Conservation (phyloP, 2,888 invertebrate genomes). For the Reticulitermes lucifugus region DNA sequence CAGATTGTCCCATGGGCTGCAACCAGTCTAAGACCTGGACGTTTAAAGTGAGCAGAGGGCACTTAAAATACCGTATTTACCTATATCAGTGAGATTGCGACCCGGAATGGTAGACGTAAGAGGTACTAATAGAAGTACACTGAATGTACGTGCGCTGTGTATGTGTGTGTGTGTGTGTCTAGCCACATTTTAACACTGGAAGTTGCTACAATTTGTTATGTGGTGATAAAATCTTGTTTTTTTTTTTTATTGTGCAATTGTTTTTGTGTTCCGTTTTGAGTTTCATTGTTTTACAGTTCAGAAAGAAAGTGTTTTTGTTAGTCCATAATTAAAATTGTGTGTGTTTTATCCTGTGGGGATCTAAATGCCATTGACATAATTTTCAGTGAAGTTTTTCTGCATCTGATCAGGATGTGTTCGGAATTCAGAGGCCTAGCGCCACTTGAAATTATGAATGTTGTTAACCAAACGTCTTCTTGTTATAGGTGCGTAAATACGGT, state of each 20-base stretch:
- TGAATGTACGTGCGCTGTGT: background rate
- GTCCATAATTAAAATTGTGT: background rate
- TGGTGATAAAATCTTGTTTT: background rate
- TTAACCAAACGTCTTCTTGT: background rate
- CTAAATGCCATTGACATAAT: background rate
- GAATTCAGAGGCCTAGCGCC: background rate
- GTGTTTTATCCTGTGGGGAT: background rate
- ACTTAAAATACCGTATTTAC: constrained; percentile 32
- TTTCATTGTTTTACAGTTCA: background rate
- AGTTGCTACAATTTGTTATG: background rate
- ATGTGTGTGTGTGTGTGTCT: background rate
- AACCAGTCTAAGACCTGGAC: background rate
- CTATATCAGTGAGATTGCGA: background rate
- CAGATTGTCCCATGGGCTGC: background rate
- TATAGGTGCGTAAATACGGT: constrained; percentile 36
- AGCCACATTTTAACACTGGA: background rate
- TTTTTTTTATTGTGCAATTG: background rate
- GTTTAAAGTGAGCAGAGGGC: background rate
- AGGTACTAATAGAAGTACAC: background rate
- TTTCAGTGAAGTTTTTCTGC: background rate
- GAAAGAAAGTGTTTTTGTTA: background rate
- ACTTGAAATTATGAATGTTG: constrained; percentile 6
- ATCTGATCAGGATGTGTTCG: background rate
- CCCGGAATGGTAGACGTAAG: too few relatives aligned
- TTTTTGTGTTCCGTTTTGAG: background rate